Base-by-base conservation (phyloP, 2,888 invertebrate genomes). In the Exephanes ischioxanthus region DNA sequence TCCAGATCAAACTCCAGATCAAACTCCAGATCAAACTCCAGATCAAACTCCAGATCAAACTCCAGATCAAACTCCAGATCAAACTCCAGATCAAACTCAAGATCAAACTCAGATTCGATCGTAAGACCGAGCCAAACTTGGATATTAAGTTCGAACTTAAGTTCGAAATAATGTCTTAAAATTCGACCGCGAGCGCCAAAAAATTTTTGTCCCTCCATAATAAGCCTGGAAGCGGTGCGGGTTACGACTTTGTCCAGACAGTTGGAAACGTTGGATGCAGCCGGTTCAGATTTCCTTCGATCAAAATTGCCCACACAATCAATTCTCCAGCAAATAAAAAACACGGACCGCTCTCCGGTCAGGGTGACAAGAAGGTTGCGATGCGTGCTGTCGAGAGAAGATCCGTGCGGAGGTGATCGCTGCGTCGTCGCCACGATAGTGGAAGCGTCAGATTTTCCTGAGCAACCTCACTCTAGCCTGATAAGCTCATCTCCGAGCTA, bases 271-370 rank as follows among this genome's bases (percentile, higher is more conserved):
- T 55, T 55, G 55, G 19, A 22, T 55, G n/a, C 9, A 55, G n/a
- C 2, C 1, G 9, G 9, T 55, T 55, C 19, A 53, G 53, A 53
- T 19, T 19, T 55, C 14, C 14, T 61, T 61, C 26, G 14, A 61
- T 61, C 58, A 14, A 61, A 61, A 61, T 26, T 11, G 33, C 19
- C 45, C 45, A 30, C 61, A 4, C 14, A 71, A 26, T 22, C 37
- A 63, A 19, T 51, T 61, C 48, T n/a, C 4, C 14, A 6, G 45
- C 45, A 70, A 48, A 61, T 58, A 26, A 48, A 48, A 61, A 68
- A 55, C 26, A 55, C 51, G 48, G 37, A 51, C 30, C 51, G 19
- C 19, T 5, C 19, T 48, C 26, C 16, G 3, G 16, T 61, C 19
- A 9, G 11, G 26, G 26, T 7, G 9, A 26, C 58, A n/a, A 14